Evolutionary conservation across 2,797 vertebrate species (phyloP), one percentile per base, ranked within the genome.

Genomic region (Margarornis squamiger): DNA sequence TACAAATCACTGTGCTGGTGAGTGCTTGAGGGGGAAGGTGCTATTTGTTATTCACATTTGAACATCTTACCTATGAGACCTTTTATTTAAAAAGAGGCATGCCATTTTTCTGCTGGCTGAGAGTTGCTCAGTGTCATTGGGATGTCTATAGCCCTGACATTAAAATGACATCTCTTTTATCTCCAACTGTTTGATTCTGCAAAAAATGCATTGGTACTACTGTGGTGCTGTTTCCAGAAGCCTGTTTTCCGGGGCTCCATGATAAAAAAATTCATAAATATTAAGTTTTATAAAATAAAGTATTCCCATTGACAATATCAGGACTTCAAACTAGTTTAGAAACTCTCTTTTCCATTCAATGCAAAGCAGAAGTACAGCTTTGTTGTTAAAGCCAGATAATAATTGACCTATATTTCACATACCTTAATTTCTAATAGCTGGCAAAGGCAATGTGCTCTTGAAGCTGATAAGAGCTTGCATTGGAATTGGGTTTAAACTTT

Each of bases 331-430:
- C 66, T 45, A 45, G 17, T 73, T 84, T 76, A 66, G 51, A 58
- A 85, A 32, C 45, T 26, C 10, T n/a, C 23, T 63, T 76, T 87
- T 80, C 77, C 32, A 58, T 90, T 88, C 34, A 39, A 32, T 65
- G 66, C 14, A 73, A 77, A 94, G n/a, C 20, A 75, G 36, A 90
- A 77, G 12, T 38, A 46, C 46, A 43, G 14, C 46, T 96, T 94
- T 94, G 57, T 80, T 77, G 65, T 66, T 66, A 86, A 85, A 91
- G 23, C 6, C 51, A 90, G 77, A 86, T 80, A 90, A 85, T 79
- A 91, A 92, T 43, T 93, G 91, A 55, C 79, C 88, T 88, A 82
- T 77, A 93, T 94, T 94, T 96, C 78, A 45, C 36, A 36, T 34
- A 88, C 14, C 21, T 94, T 88, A 46, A 41, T 68, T 89, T 72